phyloP scores from a whole-genome alignment of 1,140 invertebrate species.

The Muscidifurax raptorellus region DNA sequence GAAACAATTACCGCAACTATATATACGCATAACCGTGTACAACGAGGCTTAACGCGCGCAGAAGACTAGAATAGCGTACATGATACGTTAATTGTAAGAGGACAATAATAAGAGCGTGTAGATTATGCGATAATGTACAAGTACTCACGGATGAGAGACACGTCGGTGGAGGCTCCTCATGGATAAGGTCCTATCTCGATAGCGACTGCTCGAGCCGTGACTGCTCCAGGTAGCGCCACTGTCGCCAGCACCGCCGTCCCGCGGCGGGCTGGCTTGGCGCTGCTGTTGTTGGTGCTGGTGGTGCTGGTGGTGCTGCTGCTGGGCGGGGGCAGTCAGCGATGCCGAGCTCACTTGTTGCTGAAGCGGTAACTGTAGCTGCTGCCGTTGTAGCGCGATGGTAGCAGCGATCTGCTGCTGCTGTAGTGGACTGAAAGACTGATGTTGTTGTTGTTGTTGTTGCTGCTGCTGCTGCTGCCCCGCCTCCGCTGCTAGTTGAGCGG shows the following conservation, averaged over 20 bases:
- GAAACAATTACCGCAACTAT: too few species aligned
- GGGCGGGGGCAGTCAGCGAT: conserved; percentile 66
- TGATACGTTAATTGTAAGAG: too few species aligned
- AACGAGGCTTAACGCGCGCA: too few species aligned
- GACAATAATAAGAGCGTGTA: too few species aligned
- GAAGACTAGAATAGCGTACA: too few species aligned
- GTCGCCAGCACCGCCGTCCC: conserved; percentile 60
- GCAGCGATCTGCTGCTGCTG: conserved; percentile 8
- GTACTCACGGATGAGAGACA: conserved; percentile 74
- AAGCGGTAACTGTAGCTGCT: conserved; percentile 40
- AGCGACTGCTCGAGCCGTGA: conserved; percentile 60
- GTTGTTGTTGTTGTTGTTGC: conserved; percentile 9
- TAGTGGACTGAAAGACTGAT: background rate
- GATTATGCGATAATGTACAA: background rate
- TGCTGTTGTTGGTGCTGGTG: conserved; percentile 59
- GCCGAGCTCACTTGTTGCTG: conserved; percentile 31
- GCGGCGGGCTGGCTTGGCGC: conserved; percentile 59
- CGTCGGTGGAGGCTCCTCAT: conserved; percentile 73
- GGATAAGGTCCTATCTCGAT: conserved; percentile 68
- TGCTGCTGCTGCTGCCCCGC: conserved; percentile 14
- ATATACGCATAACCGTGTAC: too few species aligned
- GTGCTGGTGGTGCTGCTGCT: conserved; percentile 51
- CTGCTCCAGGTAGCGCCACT: conserved; percentile 58
- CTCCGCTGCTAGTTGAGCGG: background rate
- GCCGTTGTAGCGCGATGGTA: background rate